These are phyloP conservation scores for Cotesia typhae DNA, from an alignment of 1,140 invertebrate genomes.

Conservation along the genomic window DNA sequence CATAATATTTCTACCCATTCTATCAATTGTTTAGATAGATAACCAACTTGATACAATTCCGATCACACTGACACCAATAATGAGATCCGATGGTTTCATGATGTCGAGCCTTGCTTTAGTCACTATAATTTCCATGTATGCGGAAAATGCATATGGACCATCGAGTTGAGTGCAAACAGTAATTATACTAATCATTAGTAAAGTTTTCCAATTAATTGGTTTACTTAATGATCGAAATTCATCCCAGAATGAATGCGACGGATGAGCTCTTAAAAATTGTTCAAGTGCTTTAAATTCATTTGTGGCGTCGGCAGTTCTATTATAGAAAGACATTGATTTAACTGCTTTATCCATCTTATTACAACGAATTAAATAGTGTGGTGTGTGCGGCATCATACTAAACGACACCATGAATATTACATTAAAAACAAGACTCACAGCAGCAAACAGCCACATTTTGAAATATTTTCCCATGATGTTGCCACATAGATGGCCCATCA, in stretches of 20 bases:
- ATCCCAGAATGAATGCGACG: conserved; percentile 20
- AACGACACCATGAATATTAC: conserved; percentile 70
- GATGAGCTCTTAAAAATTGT: conserved; percentile 41
- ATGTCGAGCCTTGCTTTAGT: conserved; percentile 62
- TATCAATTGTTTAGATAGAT: no score
- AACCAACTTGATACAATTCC: conserved; percentile 62
- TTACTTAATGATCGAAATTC: conserved; percentile 37
- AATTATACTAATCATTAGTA: conserved; percentile 73
- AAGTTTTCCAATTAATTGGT: conserved; percentile 68
- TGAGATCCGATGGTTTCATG: conserved; percentile 64
- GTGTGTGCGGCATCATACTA: conserved; percentile 78
- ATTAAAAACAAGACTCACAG: conserved; percentile 67
- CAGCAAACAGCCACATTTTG: conserved; percentile 69
- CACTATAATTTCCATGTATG: conserved; percentile 80
- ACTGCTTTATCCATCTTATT: conserved; percentile 69
- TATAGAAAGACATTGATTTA: conserved; percentile 48
- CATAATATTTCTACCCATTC: conserved; percentile 73
- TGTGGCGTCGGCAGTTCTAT: conserved; percentile 40
- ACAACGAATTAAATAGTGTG: conserved; percentile 71
- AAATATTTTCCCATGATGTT: conserved; percentile 73
- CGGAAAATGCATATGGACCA: conserved; percentile 77
- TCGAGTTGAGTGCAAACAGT: conserved; percentile 80
- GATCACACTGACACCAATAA: conserved; percentile 74
- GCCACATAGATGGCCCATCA: no score
- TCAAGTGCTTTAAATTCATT: conserved; percentile 46